Base-by-base conservation (phyloP, 1,140 invertebrate species). In the Drosophila tropicalis region DNA sequence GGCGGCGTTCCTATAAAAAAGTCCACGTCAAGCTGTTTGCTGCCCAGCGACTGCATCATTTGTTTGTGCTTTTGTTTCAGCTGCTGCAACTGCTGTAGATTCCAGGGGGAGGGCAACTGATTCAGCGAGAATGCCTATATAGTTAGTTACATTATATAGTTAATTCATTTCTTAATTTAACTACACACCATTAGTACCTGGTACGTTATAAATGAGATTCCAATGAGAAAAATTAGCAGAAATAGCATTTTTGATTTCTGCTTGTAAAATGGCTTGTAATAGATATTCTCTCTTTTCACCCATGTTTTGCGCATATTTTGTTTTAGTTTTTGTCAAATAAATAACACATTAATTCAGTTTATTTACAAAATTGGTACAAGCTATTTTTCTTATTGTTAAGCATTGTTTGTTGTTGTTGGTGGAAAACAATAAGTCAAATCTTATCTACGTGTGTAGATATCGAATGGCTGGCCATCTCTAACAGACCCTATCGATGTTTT, bases 231-330 rank as follows among this genome's bases (percentile, higher is more conserved):
- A 44, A 92, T 90, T 9, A 87, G 65, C 7, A 92, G 69, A 51
- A 92, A 63, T 7, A 90, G 67, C 79, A 92, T 79, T 72, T 92
- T 92, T 0, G 85, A 81, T 68, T 92, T 92, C 54, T 92, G 81
- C 70, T 90, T 92, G 75, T 92, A 92, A 60, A 92, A 92, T n/a
- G 91, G 91, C 36, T 92, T 92, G 75, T 83, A 91, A 58, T 92
- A 92, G 5, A 92, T 90, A 65, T 91, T 91, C 47, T 92, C 91
- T 1, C 85, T 76, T 69, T 91, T 92, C 5, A 92, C 86, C 91
- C 91, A 92, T 65, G 81, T 90, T 76, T 92, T 92, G 55, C 79
- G 90, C 91, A 92, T 92, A 44, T 55, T 69, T 54, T 40, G 34
- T 22, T 32, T 69, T 22, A 70, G 13, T 41, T 40, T 63, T 63